A percentile compares a stretch with the other conserved stretches of the same genome.
Conservation (phyloP, 2,888 invertebrate species). For the Leptinotarsa juncta region DNA sequence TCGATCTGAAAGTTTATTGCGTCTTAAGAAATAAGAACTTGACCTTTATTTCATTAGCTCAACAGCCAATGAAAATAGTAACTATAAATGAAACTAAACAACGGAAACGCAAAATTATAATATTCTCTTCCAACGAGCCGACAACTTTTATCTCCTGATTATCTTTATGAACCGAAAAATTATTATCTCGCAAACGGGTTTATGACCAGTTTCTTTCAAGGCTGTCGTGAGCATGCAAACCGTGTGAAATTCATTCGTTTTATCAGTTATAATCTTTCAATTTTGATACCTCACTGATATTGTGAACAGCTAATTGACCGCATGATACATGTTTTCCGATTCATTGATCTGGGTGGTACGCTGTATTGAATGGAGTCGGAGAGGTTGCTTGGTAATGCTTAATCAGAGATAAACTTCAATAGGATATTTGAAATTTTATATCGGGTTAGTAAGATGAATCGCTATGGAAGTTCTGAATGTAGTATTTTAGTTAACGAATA, state of each 20-base stretch:
- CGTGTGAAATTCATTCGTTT: conserved; percentile 32
- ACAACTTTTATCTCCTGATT: conserved; percentile 25
- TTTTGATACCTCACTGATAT: conserved; percentile 24
- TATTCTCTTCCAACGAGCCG: conserved; percentile 28
- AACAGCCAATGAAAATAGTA: neutral
- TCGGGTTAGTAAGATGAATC: too few species aligned
- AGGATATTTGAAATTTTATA: too few species aligned
- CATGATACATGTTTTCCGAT: conserved; percentile 9
- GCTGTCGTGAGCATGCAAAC: conserved; percentile 18
- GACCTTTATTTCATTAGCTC: neutral
- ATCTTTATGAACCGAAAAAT: conserved; percentile 34
- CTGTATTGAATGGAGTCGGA: too few species aligned
- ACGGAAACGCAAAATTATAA: conserved; percentile 12
- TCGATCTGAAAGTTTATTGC: too few species aligned
- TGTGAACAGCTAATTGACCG: conserved; percentile 13
- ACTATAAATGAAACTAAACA: neutral
- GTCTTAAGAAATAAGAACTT: neutral
- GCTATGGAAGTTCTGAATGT: too few species aligned
- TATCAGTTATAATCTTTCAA: conserved; percentile 23
- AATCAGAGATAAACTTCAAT: neutral
- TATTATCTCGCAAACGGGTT: conserved; percentile 27
- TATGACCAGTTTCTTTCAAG: conserved; percentile 8
- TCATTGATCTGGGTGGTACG: conserved; percentile 14
- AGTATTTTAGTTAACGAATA: too few species aligned
- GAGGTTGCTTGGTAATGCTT: neutral